phyloP scores from a whole-genome alignment of 2,797 vertebrate species.

The Xenops minutus region DNA sequence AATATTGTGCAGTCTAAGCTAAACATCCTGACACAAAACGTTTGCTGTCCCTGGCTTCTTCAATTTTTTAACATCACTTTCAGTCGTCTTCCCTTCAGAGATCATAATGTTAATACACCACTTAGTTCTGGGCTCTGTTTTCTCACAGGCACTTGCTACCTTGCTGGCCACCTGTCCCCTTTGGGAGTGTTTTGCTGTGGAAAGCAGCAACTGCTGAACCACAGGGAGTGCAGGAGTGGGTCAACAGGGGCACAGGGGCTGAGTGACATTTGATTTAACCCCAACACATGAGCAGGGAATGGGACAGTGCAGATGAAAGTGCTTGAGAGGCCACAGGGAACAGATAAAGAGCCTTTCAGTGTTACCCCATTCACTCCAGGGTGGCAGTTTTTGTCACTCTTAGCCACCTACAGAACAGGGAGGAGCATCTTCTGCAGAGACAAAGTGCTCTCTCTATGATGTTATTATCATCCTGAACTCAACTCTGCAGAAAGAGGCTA shows the following conservation, averaged over 20 bases:
- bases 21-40: neutral
- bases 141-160: neutral
- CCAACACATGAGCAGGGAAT: neutral
- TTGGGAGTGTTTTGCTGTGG: neutral
- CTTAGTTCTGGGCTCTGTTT: neutral
- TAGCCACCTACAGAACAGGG: neutral
- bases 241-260: neutral
- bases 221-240: neutral
- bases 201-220: neutral
- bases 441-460: neutral
- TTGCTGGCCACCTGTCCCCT: neutral
- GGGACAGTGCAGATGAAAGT: neutral
- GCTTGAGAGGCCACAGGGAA: neutral
- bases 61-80: neutral
- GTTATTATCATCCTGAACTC: neutral
- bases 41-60: neutral
- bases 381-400: neutral
- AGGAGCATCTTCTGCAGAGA: neutral
- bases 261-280: neutral
- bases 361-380: neutral
- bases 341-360: neutral
- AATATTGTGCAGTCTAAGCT: neutral
- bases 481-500: neutral
- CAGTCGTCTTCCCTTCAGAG: neutral
- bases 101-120: neutral